A percentile compares a stretch with the other conserved stretches of the same genome.
Conservation (phyloP, 2,113 vertebrate genomes). For the Vanacampus margaritifer region DNA sequence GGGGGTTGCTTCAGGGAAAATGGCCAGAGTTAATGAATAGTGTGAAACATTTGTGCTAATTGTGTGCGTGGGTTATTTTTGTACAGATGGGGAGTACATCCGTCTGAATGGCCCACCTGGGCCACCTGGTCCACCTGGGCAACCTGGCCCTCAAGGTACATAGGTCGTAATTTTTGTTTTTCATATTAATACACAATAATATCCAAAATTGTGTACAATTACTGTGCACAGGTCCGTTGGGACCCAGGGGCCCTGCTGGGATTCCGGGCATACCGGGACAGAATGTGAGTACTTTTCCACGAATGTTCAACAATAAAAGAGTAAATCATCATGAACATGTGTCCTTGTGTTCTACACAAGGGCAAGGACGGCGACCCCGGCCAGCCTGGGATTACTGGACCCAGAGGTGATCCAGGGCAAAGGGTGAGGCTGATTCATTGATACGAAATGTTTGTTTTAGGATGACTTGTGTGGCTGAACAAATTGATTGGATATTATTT, state of each 20-base stretch:
- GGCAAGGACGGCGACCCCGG: slow-evolving; percentile 71
- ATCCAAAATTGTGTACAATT: background rate
- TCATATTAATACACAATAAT: background rate
- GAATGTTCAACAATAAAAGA: slow-evolving; percentile 6
- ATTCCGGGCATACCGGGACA: slow-evolving; percentile 76
- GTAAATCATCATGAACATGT: background rate
- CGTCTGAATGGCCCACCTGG: slow-evolving; percentile 70
- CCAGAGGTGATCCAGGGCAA: slow-evolving; percentile 78
- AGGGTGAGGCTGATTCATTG: slow-evolving; percentile 65
- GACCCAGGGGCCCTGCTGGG: slow-evolving; percentile 79
- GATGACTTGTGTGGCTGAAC: slow-evolving; percentile 9
- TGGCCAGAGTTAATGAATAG: too few species aligned
- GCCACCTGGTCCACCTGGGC: slow-evolving; percentile 55
- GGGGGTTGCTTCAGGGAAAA: too few species aligned
- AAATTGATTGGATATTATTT: slow-evolving; percentile 33
- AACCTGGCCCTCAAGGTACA: slow-evolving; percentile 60
- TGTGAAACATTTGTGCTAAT: background rate
- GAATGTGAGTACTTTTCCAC: slow-evolving; percentile 72
- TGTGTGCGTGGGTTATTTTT: slow-evolving; percentile 7
- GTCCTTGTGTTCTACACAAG: slow-evolving; percentile 43
- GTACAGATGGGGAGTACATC: slow-evolving; percentile 27
- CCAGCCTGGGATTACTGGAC: slow-evolving; percentile 64
- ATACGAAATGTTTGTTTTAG: slow-evolving; percentile 27
- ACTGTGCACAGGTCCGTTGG: slow-evolving; percentile 60
- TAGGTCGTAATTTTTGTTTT: background rate